Conservation (phyloP, 2,888 invertebrate genomes). For the Druceiella hillmani region DNA sequence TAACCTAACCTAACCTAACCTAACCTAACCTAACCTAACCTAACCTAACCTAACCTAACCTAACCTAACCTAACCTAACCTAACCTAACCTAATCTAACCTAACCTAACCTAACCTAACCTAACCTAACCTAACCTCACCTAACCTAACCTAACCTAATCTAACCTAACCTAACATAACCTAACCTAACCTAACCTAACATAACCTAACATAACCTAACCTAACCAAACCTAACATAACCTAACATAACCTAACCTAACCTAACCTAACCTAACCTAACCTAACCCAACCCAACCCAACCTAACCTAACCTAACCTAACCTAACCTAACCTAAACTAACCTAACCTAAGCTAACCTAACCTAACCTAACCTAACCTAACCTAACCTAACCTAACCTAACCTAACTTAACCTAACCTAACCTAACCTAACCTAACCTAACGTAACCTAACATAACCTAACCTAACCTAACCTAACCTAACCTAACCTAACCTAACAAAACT, state of each 20-base stretch:
- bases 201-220: slow-evolving; percentile 9
- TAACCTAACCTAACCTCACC: slow-evolving; percentile 9
- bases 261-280: slow-evolving; percentile 9
- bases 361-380: slow-evolving; percentile 20
- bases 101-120: slow-evolving; percentile 10
- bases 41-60: slow-evolving; percentile 12
- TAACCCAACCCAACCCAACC: slow-evolving; percentile 8
- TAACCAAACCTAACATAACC: slow-evolving; percentile 4
- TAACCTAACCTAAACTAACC: slow-evolving; percentile 20
- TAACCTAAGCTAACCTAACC: slow-evolving; percentile 17
- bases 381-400: slow-evolving; percentile 21
- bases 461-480: slow-evolving; percentile 19
- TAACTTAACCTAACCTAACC: slow-evolving; percentile 20
- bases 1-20: slow-evolving; percentile 14
- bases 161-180: slow-evolving; percentile 9
- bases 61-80: slow-evolving; percentile 13
- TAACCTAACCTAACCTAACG: slow-evolving; percentile 16
- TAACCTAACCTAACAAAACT: slow-evolving; percentile 17
- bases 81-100: slow-evolving; percentile 9
- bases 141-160: slow-evolving; percentile 9
- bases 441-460: slow-evolving; percentile 14
- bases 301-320: slow-evolving; percentile 19
- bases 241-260: slow-evolving; percentile 6
- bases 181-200: slow-evolving; percentile 9
- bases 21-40: slow-evolving; percentile 14